Evolutionary conservation across 2,797 vertebrate species (phyloP).

Genomic region (Simalia tracyae): DNA sequence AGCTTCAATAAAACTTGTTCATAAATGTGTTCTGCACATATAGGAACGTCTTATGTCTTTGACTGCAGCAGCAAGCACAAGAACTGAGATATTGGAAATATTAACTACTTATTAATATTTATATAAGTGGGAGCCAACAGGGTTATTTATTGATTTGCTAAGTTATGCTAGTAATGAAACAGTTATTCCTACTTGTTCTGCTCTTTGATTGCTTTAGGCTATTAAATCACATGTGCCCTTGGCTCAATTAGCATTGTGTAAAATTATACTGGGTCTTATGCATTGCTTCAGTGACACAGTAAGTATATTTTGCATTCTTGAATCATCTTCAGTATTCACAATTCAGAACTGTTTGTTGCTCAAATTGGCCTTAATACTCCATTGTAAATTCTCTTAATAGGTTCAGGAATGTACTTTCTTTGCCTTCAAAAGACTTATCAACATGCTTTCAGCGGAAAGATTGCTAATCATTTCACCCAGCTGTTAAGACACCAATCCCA

Average conservation of each 20-base stretch:
- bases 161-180: not conserved
- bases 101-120: not conserved
- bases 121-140: not conserved
- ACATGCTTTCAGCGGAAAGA: not conserved
- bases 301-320: not conserved
- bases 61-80: not conserved
- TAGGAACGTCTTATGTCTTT: not conserved
- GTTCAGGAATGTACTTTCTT: not conserved
- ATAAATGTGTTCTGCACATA: not conserved
- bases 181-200: not conserved
- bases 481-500: not conserved
- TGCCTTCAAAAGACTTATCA: not conserved
- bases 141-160: not conserved
- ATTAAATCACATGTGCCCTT: not conserved
- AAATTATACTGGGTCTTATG: not conserved
- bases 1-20: not conserved
- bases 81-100: not conserved
- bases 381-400: not conserved
- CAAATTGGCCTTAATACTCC: not conserved
- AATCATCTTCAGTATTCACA: not conserved
- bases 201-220: not conserved
- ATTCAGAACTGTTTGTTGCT: not conserved
- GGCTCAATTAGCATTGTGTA: not conserved
- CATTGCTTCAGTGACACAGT: not conserved
- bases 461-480: not conserved